Evolutionary conservation across 2,888 invertebrate species (phyloP).

Genomic region (Gastracanthus pulcherrimus): DNA sequence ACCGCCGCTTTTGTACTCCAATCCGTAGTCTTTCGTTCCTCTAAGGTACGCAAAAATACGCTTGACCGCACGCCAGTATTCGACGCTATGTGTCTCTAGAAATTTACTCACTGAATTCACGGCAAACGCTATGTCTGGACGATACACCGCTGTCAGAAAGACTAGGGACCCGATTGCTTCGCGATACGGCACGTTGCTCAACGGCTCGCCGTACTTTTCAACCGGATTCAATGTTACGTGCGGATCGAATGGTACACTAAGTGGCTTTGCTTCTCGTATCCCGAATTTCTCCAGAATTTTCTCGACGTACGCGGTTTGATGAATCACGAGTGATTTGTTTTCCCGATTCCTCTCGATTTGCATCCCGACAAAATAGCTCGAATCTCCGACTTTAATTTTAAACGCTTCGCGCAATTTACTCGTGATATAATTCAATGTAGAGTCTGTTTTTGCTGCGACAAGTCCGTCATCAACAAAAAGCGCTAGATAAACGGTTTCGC

Average conservation of each 20-base stretch:
- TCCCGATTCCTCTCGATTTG: slow-evolving; percentile 52
- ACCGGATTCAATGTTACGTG: slow-evolving; percentile 50
- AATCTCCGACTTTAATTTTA: slow-evolving; percentile 44
- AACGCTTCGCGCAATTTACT: slow-evolving; percentile 20
- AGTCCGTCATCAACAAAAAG: slow-evolving; percentile 63
- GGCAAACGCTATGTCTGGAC: slow-evolving; percentile 58
- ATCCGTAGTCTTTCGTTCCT: slow-evolving; percentile 47
- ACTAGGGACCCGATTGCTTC: slow-evolving; percentile 60
- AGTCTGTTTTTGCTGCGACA: slow-evolving; percentile 29
- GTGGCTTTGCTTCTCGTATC: slow-evolving; percentile 38
- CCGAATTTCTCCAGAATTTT: slow-evolving; percentile 40
- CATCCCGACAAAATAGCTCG: slow-evolving; percentile 54
- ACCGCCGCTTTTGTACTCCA: slow-evolving; percentile 5
- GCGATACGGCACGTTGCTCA: slow-evolving; percentile 54
- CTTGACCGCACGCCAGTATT: slow-evolving; percentile 60
- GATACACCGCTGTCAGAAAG: slow-evolving; percentile 54
- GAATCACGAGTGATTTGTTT: slow-evolving; percentile 49
- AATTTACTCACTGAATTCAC: slow-evolving; percentile 57
- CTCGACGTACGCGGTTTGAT: slow-evolving; percentile 36
- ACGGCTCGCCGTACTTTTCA: slow-evolving; percentile 16
- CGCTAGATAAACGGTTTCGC: slow-evolving; percentile 53
- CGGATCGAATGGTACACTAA: slow-evolving; percentile 38
- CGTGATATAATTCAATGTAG: not conserved
- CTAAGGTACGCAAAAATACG: slow-evolving; percentile 52
- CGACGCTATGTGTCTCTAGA: slow-evolving; percentile 33